These are phyloP conservation scores for Fringilla coelebs DNA, from an alignment of 2,797 vertebrate genomes.

Conservation along the genomic window DNA sequence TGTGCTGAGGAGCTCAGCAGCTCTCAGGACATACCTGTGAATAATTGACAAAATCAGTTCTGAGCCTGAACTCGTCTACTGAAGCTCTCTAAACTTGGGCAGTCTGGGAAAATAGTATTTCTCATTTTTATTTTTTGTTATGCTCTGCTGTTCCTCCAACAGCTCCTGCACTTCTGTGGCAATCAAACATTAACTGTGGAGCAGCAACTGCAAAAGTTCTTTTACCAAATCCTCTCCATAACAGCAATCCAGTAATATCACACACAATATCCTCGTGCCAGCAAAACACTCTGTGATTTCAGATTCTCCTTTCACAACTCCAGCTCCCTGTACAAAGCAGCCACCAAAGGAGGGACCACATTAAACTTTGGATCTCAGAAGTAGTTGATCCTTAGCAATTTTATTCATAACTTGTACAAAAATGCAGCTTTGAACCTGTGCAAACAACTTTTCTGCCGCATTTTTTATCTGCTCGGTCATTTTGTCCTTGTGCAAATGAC, in stretches of 20 bases:
- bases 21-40: neutral
- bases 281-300: neutral
- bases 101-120: neutral
- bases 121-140: neutral
- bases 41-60: neutral
- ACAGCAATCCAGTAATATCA: neutral
- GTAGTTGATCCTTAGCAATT: neutral
- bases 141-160: neutral
- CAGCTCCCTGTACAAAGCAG: neutral
- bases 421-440: neutral
- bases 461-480: neutral
- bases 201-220: neutral
- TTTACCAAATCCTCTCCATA: neutral
- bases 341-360: neutral
- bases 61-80: neutral
- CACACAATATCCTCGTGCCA: neutral
- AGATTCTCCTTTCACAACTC: neutral
- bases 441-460: neutral
- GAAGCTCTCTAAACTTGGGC: neutral
- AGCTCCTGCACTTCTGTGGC: neutral
- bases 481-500: neutral
- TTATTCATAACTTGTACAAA: neutral
- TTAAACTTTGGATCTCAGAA: neutral
- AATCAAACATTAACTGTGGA: neutral
- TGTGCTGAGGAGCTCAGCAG: neutral